These are phyloP conservation scores for Spheniscus mendiculus DNA, from an alignment of 2,113 vertebrate genomes.

Conservation along the genomic window DNA sequence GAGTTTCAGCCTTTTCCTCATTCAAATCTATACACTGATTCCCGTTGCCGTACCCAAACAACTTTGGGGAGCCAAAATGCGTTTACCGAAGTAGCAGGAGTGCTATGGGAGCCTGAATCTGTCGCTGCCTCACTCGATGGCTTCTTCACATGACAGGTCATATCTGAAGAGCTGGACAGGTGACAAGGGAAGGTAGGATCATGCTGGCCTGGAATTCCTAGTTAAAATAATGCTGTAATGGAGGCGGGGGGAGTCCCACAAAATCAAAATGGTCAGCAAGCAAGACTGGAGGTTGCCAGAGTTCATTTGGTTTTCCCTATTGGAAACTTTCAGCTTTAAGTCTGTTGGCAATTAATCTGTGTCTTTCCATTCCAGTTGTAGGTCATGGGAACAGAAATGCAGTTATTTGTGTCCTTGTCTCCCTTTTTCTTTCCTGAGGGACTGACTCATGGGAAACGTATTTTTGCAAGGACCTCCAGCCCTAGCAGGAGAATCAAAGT, in stretches of 20 bases:
- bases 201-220: background rate
- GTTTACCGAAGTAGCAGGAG: background rate
- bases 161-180: background rate
- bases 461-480: background rate
- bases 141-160: background rate
- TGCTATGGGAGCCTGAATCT: background rate
- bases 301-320: background rate
- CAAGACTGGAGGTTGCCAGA: background rate
- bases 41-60: fast-evolving
- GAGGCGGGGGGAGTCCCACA: background rate
- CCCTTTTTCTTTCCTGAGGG: background rate
- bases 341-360: background rate
- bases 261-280: background rate
- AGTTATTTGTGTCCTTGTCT: background rate
- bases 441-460: background rate
- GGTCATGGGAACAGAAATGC: background rate
- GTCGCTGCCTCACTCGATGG: fast-evolving
- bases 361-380: background rate
- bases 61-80: background rate
- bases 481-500: background rate
- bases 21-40: background rate
- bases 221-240: background rate
- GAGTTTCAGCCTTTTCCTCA: background rate
- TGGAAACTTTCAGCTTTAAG: background rate
- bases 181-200: background rate